Evolutionary conservation across 2,888 invertebrate species (phyloP).

Genomic region (Globia sparganii): DNA sequence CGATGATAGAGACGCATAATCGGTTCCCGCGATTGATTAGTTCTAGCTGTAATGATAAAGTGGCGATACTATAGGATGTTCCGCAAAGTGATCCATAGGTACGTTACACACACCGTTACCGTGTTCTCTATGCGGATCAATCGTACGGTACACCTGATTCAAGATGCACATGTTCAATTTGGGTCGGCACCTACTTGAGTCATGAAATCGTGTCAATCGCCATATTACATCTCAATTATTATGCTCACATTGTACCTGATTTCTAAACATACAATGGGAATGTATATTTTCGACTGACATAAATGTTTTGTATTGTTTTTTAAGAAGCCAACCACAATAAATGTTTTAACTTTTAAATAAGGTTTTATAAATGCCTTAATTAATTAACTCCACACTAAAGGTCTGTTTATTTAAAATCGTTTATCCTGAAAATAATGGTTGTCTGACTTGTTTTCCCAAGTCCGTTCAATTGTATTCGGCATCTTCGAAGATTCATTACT

Average conservation of each 20-base stretch:
- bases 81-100: constrained; percentile 69
- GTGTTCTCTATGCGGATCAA: constrained; percentile 81
- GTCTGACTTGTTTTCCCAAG: not conserved
- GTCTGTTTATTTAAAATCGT: not conserved
- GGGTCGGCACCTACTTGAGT: constrained; percentile 70
- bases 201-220: constrained; percentile 53
- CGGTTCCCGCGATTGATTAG: constrained; percentile 40
- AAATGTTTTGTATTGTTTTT: constrained; percentile 33
- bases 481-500: not conserved
- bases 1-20: constrained; percentile 25
- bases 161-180: constrained; percentile 77
- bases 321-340: not conserved
- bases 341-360: not conserved
- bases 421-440: not conserved
- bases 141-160: constrained; percentile 81
- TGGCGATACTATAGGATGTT: constrained; percentile 62
- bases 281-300: constrained; percentile 23
- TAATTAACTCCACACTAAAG: not conserved
- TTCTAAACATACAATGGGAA: constrained; percentile 45
- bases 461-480: not conserved
- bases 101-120: constrained; percentile 80
- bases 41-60: constrained; percentile 47
- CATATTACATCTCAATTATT: constrained; percentile 50
- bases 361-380: not conserved
- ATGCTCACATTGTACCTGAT: constrained; percentile 42